phyloP scores from a whole-genome alignment of 1,140 invertebrate species.

The Leptinotarsa defecta region DNA sequence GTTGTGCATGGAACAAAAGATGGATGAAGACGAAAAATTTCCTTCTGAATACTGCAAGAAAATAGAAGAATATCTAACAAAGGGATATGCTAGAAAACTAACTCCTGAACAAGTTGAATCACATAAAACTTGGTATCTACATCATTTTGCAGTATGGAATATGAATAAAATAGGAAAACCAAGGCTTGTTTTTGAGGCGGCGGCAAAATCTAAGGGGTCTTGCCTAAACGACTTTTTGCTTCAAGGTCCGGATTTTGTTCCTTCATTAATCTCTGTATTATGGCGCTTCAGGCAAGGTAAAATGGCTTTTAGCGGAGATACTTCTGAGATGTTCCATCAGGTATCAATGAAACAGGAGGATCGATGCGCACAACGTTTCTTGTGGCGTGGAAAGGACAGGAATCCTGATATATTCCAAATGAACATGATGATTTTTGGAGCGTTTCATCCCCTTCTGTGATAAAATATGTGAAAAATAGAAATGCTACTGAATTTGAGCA shows the following conservation, averaged over 20 bases:
- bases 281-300: background rate
- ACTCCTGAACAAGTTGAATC: background rate
- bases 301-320: background rate
- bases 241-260: background rate
- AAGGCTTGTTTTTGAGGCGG: too few relatives aligned
- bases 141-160: background rate
- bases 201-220: too few relatives aligned
- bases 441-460: background rate
- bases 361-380: background rate
- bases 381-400: background rate
- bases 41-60: background rate
- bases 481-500: too few relatives aligned
- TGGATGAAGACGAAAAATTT: background rate
- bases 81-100: background rate
- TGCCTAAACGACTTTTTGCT: background rate
- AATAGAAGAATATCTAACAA: background rate
- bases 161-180: too few relatives aligned
- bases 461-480: background rate
- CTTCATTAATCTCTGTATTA: background rate
- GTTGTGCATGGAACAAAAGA: background rate
- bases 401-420: background rate
- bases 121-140: background rate
- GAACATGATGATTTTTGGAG: background rate
- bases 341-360: background rate
- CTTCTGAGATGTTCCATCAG: background rate